Base-by-base conservation (phyloP, 2,888 invertebrate genomes). In the Euclidia mi region DNA sequence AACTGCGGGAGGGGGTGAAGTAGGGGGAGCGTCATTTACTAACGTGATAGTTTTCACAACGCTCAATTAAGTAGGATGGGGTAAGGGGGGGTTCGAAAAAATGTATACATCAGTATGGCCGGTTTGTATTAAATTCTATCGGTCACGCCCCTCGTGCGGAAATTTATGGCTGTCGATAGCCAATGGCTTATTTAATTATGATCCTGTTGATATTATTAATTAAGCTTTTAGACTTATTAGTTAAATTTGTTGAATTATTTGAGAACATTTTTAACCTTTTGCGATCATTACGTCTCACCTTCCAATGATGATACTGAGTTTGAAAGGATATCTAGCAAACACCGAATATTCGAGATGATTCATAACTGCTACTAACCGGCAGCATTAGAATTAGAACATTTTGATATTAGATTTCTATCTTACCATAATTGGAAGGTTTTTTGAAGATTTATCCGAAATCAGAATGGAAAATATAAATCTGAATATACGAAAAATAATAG, bases 11-110 rank as follows among this genome's bases (percentile, higher is more conserved):
- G 74, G 78, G 79, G 71, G n/a, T n/a, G n/a, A n/a, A n/a, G n/a
- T n/a, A 55, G 74, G 65, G 78, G 80, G 79, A 79, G 81, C 76
- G 88, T 90, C 91, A 92, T 91, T 92, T 92, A 91, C 89, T 89
- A 86, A 80, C 91, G 91, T 87, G 92, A 94, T 94, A 94, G 94
- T 94, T 94, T 94, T 94, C 94, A 92, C 92, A 92, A 87, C 90
- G 89, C 84, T 91, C 92, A 93, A 93, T 94, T 94, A 94, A 88
- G 89, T 86, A 82, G 89, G 86, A 81, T 69, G 88, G 85, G 85
- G 64, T 63, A 48, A n/a, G 76, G 84, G 87, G 84, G 75, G 76
- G 76, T 29, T 25, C 35, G 46, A 90, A 93, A 94, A 94, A 92
- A 89, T 84, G 73, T 81, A 83, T 83, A 86, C 87, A 91, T 90